Conservation (phyloP, 1,140 invertebrate species). For the Diachasmimorpha longicaudata region DNA sequence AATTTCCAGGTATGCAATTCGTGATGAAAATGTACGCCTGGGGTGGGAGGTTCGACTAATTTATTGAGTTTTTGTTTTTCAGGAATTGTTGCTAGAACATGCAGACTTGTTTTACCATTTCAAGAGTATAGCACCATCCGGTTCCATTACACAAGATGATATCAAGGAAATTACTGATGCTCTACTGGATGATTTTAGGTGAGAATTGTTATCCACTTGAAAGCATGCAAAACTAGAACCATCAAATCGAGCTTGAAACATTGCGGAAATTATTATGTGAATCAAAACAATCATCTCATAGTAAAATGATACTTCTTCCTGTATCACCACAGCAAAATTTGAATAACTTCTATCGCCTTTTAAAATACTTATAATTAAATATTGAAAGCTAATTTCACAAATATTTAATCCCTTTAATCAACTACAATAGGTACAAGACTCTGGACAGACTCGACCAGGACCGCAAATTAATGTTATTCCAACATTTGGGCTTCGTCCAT, state of each 20-base stretch:
- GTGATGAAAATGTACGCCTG: too few species aligned
- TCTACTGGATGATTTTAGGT: slow-evolving; percentile 89
- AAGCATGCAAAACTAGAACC: too few species aligned
- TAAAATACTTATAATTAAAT: too few species aligned
- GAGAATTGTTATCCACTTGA: slow-evolving; percentile 22
- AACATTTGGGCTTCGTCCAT: slow-evolving; percentile 95
- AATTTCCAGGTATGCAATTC: slow-evolving; percentile 77
- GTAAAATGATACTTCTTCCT: too few species aligned
- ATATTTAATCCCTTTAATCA: slow-evolving; percentile 21
- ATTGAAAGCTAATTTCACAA: neutral
- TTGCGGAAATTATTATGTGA: too few species aligned
- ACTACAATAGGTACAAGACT: slow-evolving; percentile 79
- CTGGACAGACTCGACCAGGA: slow-evolving; percentile 93
- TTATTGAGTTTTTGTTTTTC: slow-evolving; percentile 40
- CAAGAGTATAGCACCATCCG: slow-evolving; percentile 86
- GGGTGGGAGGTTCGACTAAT: too few species aligned
- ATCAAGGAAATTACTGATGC: slow-evolving; percentile 93
- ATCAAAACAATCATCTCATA: too few species aligned
- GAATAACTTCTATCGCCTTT: too few species aligned
- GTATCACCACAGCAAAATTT: too few species aligned
- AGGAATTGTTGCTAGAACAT: slow-evolving; percentile 92
- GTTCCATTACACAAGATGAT: slow-evolving; percentile 92
- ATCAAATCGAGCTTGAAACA: too few species aligned
- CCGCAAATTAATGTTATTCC: slow-evolving; percentile 90
- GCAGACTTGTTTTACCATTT: slow-evolving; percentile 95